Evolutionary conservation across 2,113 vertebrate genomes (phyloP).

Genomic region (Oreotrochilus melanogaster): DNA sequence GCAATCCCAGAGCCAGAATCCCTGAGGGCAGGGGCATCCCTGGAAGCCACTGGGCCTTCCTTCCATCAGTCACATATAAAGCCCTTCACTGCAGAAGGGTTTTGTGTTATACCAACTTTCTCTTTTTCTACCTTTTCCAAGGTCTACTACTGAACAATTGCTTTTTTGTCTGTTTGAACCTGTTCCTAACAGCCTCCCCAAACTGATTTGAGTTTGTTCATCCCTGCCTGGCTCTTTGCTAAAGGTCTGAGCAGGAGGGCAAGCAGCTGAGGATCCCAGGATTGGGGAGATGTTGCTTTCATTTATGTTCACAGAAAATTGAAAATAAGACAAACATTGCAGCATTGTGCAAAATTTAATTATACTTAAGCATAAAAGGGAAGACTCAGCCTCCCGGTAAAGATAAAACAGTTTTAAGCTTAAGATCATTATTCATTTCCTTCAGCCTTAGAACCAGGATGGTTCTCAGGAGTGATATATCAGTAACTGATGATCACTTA

Average conservation of each 20-base stretch:
- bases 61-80: background rate
- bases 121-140: background rate
- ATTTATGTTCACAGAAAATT: rapidly evolving
- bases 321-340: background rate
- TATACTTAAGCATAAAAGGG: background rate
- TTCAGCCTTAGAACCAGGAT: background rate
- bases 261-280: background rate
- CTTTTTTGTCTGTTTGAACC: background rate
- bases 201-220: background rate
- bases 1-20: background rate
- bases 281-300: background rate
- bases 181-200: background rate
- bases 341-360: background rate
- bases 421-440: rapidly evolving
- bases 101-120: background rate
- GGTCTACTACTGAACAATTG: background rate
- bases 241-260: background rate
- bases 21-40: background rate
- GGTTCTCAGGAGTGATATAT: rapidly evolving
- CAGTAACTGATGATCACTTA: conserved; percentile 70
- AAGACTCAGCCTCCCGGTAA: background rate
- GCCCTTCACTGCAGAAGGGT: rapidly evolving
- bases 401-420: background rate
- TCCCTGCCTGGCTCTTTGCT: background rate
- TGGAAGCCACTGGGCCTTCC: background rate